Base-by-base conservation (phyloP, 1,140 invertebrate species). In the Aphelinus atriplicis region DNA sequence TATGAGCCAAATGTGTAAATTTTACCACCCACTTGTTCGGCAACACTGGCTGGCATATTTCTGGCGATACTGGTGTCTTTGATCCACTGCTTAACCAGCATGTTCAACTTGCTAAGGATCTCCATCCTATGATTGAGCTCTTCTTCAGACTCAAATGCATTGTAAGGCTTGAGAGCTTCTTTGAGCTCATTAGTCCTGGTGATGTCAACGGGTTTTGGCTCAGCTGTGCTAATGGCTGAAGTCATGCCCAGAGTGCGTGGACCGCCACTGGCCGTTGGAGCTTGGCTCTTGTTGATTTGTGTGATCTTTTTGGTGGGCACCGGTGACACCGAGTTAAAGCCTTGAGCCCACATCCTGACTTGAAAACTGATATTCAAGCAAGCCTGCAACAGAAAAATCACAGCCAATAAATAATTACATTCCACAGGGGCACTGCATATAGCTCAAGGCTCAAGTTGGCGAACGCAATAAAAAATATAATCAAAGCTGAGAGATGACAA, bases 1-100 rank as follows among this genome's bases (percentile, higher is more conserved):
- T 95, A 99, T 66, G 98, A 99, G 63, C 98, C 98, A 90, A 99
- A 99, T 47, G 98, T 99, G 82, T 97, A 99, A 74, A 99, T 97
- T 89, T 99, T 99, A 3, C 98, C 98, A 63, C 98, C 97, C 77
- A 98, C 92, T 82, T 92, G 92, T 75, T 96, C 94, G 5, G 95
- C 95, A 0, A 95, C 92, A 81, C 91, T 93, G 77, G 91, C 90
- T 4, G 96, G 96, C 92, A 98, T 95, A 84, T 96, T 96, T 85
- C 95, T 95, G 79, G 92, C 90, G 65, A 97, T 88, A 77, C 95
- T 97, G 9, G 97, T 91, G 79, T 97, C 94, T 82, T 92, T 91
- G 71, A 98, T 97, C 97, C 97, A 99, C 83, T 95, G 91, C 82
- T 96, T 94, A 1, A 98, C 96, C 7, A 99, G 87, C 7, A 92